These are phyloP conservation scores for Dynastes tityus DNA, from an alignment of 2,888 invertebrate genomes.

Conservation along the genomic window DNA sequence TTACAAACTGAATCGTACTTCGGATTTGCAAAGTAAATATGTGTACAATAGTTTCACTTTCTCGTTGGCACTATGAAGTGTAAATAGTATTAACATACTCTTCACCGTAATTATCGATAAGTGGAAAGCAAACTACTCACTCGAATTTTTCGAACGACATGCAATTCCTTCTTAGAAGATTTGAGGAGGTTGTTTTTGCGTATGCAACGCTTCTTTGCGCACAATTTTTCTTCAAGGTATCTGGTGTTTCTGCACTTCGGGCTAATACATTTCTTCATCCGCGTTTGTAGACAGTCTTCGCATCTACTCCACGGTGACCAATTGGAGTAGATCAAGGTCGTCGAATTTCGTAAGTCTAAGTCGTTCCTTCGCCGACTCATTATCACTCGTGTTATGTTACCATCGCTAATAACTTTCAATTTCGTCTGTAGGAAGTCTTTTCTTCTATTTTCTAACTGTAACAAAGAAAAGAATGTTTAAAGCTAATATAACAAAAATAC, in stretches of 20 bases:
- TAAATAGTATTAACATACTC: background rate
- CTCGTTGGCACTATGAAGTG: background rate
- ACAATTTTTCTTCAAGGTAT: conserved; percentile 68
- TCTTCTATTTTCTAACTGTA: conserved; percentile 39
- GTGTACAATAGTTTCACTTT: background rate
- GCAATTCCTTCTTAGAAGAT: conserved; percentile 61
- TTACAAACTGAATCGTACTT: no score
- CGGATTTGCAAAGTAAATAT: background rate
- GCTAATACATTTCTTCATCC: conserved; percentile 82
- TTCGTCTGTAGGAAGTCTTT: conserved; percentile 32
- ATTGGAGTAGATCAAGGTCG: conserved; percentile 55
- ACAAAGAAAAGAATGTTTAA: conserved; percentile 1
- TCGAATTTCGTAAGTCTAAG: conserved; percentile 36
- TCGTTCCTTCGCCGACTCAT: conserved; percentile 29
- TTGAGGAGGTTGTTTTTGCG: conserved; percentile 67
- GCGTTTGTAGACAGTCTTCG: conserved; percentile 75
- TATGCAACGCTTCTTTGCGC: conserved; percentile 66
- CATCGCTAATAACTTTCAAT: conserved; percentile 33
- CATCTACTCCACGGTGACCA: conserved; percentile 68
- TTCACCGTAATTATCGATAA: background rate
- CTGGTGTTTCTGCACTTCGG: conserved; percentile 62
- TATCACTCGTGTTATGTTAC: conserved; percentile 38
- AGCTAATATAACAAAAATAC: background rate
- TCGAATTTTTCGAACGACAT: conserved; percentile 59
- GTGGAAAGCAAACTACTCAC: conserved; percentile 48